A percentile compares a stretch with the other conserved stretches of the same genome.
These are phyloP conservation scores for Sceloporus undulatus DNA, from an alignment of 2,113 vertebrate species.

Conservation along the genomic window DNA sequence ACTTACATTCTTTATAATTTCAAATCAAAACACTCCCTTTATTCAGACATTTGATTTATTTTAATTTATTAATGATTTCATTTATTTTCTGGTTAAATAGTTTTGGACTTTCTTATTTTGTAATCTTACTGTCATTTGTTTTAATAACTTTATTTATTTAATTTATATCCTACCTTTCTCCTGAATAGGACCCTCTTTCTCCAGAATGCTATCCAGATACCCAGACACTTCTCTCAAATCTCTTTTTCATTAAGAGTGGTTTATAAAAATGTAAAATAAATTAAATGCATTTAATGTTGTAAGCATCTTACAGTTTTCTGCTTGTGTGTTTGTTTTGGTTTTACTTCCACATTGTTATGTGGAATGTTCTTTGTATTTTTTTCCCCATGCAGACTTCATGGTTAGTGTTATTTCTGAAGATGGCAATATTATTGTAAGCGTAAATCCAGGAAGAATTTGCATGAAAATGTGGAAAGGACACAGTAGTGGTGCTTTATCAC, in stretches of 20 bases:
- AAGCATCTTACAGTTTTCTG: background rate
- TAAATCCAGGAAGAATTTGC: slow-evolving; percentile 81
- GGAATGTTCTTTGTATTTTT: slow-evolving; percentile 39
- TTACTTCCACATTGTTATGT: background rate
- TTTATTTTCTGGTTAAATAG: too few species aligned
- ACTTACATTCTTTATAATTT: too few species aligned
- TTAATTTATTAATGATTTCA: too few species aligned
- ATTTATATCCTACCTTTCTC: background rate
- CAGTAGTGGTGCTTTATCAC: slow-evolving; percentile 47
- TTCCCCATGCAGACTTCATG: slow-evolving; percentile 83
- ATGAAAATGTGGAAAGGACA: slow-evolving; percentile 88
- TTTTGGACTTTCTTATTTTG: too few species aligned
- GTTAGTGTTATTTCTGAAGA: slow-evolving; percentile 91
- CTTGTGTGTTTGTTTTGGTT: background rate
- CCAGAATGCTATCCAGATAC: too few species aligned
- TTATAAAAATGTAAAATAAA: background rate
- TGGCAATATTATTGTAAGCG: slow-evolving; percentile 83
- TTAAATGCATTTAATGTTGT: background rate
- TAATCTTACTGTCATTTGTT: too few species aligned
- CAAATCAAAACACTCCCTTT: too few species aligned
- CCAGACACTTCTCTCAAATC: too few species aligned
- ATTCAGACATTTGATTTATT: too few species aligned
- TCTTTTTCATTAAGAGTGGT: background rate
- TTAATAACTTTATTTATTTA: too few species aligned
- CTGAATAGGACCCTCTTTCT: too few species aligned